phyloP scores from a whole-genome alignment of 2,888 invertebrate genomes.

The Lycaena phlaeas region DNA sequence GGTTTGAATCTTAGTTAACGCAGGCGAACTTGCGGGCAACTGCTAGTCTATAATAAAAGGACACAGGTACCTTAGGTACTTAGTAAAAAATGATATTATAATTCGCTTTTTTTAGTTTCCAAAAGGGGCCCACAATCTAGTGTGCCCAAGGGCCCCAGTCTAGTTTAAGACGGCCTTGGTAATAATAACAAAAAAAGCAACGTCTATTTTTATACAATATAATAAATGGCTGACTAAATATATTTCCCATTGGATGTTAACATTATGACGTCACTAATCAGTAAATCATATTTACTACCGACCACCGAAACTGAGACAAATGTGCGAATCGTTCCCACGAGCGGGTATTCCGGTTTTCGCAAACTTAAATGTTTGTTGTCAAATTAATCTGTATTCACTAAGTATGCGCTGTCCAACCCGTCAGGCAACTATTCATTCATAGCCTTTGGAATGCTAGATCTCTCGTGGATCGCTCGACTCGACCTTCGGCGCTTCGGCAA shows the following conservation, averaged over 20 bases:
- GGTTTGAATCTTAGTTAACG: too few relatives aligned
- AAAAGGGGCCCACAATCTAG: too few relatives aligned
- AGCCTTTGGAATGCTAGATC: conserved; percentile 66
- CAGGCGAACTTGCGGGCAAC: too few relatives aligned
- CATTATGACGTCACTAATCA: background rate
- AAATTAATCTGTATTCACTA: conserved; percentile 67
- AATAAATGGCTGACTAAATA: too few relatives aligned
- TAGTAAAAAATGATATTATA: too few relatives aligned
- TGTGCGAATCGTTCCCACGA: conserved; percentile 53
- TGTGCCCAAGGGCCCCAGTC: too few relatives aligned
- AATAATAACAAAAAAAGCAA: too few relatives aligned
- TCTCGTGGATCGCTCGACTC: conserved; percentile 59
- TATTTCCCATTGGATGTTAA: background rate
- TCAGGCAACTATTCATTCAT: conserved; percentile 69
- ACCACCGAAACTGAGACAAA: conserved; percentile 39
- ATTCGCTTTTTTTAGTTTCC: too few relatives aligned
- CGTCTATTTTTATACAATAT: too few relatives aligned
- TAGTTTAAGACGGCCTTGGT: too few relatives aligned
- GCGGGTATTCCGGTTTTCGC: conserved; percentile 67
- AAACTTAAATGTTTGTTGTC: conserved; percentile 68
- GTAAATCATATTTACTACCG: background rate
- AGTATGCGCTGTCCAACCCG: conserved; percentile 60
- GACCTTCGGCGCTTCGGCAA: conserved; percentile 31
- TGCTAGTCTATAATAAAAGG: too few relatives aligned
- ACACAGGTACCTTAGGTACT: too few relatives aligned